These are phyloP conservation scores for Gymnopithys bicolor DNA, from an alignment of 2,797 vertebrate genomes.

Conservation along the genomic window DNA sequence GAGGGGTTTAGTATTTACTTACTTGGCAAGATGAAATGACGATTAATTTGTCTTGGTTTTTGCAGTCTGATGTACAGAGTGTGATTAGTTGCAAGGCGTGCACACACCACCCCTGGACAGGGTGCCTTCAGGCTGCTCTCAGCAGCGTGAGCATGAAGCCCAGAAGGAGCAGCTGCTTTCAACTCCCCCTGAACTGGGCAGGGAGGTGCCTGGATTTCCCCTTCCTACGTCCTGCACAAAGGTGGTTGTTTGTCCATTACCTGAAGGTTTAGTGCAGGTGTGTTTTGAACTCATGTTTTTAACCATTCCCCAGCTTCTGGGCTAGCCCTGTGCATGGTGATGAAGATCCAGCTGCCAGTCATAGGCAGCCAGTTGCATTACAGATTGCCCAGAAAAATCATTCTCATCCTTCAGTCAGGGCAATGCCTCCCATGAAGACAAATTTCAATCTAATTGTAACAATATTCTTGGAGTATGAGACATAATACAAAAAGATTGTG, in stretches of 20 bases:
- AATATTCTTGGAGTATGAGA: neutral
- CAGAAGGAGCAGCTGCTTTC: neutral
- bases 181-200: neutral
- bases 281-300: neutral
- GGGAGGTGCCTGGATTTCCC: neutral
- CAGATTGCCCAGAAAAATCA: neutral
- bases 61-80: neutral
- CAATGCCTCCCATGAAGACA: neutral
- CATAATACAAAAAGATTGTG: neutral
- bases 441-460: conserved; percentile 7
- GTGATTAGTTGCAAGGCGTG: neutral
- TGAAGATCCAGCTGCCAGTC: neutral
- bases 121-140: accelerated
- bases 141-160: neutral
- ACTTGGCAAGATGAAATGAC: neutral
- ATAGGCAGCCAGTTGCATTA: neutral
- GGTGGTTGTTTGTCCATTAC: neutral
- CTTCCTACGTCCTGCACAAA: neutral
- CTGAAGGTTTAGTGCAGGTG: neutral
- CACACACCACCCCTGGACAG: neutral
- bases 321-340: neutral
- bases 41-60: conserved; percentile 23
- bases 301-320: neutral
- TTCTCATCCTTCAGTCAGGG: neutral
- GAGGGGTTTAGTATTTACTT: neutral